phyloP scores from a whole-genome alignment of 2,888 invertebrate genomes.

The Drosophila neutralis region DNA sequence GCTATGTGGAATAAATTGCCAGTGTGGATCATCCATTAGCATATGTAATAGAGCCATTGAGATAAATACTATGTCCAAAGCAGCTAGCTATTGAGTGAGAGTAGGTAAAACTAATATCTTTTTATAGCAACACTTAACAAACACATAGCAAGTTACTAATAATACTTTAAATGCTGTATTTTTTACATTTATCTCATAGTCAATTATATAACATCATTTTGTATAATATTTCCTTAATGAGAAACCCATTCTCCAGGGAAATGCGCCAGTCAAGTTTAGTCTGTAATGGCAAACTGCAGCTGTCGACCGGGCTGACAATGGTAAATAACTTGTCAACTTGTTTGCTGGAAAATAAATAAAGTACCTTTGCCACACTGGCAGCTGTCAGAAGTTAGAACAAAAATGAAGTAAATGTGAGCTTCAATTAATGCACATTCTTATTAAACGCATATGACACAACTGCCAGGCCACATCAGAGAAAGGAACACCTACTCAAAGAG shows the following conservation, averaged over 20 bases:
- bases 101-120: not conserved
- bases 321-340: constrained; percentile 55
- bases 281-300: constrained; percentile 15
- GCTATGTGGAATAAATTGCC: constrained; percentile 18
- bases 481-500: constrained; percentile 18
- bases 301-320: constrained; percentile 35
- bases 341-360: constrained; percentile 51
- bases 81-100: not conserved
- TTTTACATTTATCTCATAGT: not conserved
- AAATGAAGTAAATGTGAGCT: constrained; percentile 20
- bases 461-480: constrained; percentile 36
- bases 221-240: not conserved
- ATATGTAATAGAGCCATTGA: constrained; percentile 22
- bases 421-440: constrained; percentile 65
- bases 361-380: constrained; percentile 59
- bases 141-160: not conserved
- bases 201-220: not conserved
- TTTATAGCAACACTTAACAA: not conserved
- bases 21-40: constrained; percentile 53
- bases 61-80: not conserved
- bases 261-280: not conserved
- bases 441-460: constrained; percentile 64
- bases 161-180: not conserved
- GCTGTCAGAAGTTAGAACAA: constrained; percentile 58
- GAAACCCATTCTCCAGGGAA: rapidly evolving